phyloP scores from a whole-genome alignment of 2,797 vertebrate genomes.

The Serranus cabrilla region DNA sequence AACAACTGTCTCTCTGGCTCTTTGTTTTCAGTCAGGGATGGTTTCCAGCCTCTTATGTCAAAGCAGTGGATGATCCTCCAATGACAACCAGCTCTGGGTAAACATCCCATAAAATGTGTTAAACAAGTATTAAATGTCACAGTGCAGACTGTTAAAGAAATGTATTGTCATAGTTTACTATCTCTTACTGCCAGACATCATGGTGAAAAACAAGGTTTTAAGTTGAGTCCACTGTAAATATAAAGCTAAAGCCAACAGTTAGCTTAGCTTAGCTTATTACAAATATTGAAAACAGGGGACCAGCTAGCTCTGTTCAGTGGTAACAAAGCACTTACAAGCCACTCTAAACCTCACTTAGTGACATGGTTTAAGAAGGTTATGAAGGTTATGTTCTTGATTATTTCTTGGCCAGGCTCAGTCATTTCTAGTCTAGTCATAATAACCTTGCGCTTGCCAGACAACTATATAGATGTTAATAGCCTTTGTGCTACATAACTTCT shows the following conservation, averaged over 20 bases:
- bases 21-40: conserved; percentile 89
- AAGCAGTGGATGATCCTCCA: conserved; percentile 79
- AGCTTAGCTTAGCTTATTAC: neutral
- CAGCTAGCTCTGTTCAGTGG: neutral
- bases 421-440: too few relatives aligned
- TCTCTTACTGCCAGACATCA: neutral
- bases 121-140: neutral
- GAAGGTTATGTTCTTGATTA: neutral
- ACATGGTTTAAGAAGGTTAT: too few relatives aligned
- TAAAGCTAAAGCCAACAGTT: neutral
- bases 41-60: conserved; percentile 94
- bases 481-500: too few relatives aligned
- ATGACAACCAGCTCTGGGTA: conserved; percentile 64
- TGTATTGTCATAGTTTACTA: neutral
- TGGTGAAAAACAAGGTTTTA: neutral
- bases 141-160: neutral
- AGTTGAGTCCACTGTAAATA: neutral
- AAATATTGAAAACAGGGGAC: neutral
- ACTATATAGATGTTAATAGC: too few relatives aligned
- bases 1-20: neutral
- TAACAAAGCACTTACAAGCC: neutral
- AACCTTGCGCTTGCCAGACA: neutral
- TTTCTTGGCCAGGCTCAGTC: neutral
- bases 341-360: neutral
- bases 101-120: conserved; percentile 17